Evolutionary conservation across 2,888 invertebrate genomes (phyloP).

Genomic region (Brassicogethes aeneus): DNA sequence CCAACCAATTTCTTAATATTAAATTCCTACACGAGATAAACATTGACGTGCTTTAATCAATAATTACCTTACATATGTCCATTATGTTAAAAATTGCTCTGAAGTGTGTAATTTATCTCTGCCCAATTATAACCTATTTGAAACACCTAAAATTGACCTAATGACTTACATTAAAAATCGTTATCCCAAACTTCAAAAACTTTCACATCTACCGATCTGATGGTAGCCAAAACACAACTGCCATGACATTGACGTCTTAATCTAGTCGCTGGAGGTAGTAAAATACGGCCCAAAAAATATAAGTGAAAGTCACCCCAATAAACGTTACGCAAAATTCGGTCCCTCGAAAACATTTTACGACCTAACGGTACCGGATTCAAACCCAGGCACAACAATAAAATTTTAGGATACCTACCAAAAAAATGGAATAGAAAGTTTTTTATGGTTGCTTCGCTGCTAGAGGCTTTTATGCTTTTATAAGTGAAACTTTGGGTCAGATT

Average conservation of each 20-base stretch:
- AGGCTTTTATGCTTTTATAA: too few relatives aligned
- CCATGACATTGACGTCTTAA: not conserved
- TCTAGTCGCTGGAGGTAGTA: not conserved
- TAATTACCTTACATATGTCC: too few relatives aligned
- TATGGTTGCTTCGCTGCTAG: not conserved
- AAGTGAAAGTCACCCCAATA: not conserved
- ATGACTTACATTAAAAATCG: not conserved
- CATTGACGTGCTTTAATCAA: too few relatives aligned
- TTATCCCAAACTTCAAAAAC: too few relatives aligned
- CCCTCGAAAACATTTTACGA: not conserved
- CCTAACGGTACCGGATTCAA: constrained; percentile 10
- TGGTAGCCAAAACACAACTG: not conserved
- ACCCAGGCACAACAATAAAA: constrained; percentile 13
- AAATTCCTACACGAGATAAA: too few relatives aligned
- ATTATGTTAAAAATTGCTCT: too few relatives aligned
- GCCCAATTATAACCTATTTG: too few relatives aligned
- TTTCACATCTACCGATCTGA: not conserved
- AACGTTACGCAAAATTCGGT: not conserved
- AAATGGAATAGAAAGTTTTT: constrained; percentile 23
- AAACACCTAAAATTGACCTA: too few relatives aligned
- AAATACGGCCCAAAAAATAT: not conserved
- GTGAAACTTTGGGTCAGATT: too few relatives aligned
- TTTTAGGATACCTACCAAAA: constrained; percentile 12
- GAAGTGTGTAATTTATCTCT: too few relatives aligned
- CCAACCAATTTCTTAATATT: too few relatives aligned